These are phyloP conservation scores for Betta splendens DNA, from an alignment of 2,797 vertebrate genomes.

Conservation along the genomic window DNA sequence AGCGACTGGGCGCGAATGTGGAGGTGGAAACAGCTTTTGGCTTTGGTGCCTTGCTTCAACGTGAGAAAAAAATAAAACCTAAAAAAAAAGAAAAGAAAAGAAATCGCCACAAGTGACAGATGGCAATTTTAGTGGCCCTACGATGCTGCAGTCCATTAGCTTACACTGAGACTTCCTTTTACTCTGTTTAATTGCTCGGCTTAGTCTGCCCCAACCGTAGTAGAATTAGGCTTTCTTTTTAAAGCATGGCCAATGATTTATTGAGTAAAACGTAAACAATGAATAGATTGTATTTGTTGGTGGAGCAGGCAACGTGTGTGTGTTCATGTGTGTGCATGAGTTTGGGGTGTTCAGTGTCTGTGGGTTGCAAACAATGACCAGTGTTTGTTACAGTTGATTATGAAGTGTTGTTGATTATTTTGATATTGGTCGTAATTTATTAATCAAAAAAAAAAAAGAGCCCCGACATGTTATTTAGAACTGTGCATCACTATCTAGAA, in stretches of 20 bases:
- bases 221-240: constrained; percentile 79
- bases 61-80: constrained; percentile 81
- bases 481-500: constrained; percentile 68
- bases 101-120: constrained; percentile 95
- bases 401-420: constrained; percentile 75
- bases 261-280: constrained; percentile 64
- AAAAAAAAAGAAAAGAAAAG: constrained; percentile 65
- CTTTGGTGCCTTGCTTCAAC: constrained; percentile 97
- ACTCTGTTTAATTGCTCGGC: constrained; percentile 80
- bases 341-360: constrained; percentile 75
- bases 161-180: constrained; percentile 91
- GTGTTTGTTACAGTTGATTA: constrained; percentile 74
- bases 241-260: constrained; percentile 80
- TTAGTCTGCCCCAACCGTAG: constrained; percentile 75
- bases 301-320: constrained; percentile 66
- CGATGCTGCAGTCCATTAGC: constrained; percentile 99
- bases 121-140: constrained; percentile 99
- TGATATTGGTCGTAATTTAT: constrained; percentile 72
- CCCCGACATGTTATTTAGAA: constrained; percentile 54
- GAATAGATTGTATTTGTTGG: constrained; percentile 69
- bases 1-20: constrained; percentile 63
- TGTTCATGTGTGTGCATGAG: constrained; percentile 71
- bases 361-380: constrained; percentile 74
- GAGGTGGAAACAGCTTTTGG: constrained; percentile 89
- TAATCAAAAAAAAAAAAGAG: constrained; percentile 51